These are phyloP conservation scores for rat (Rattus norvegicus) DNA, from an alignment of 2,113 vertebrate genomes.

Conservation along the genomic window DNA sequence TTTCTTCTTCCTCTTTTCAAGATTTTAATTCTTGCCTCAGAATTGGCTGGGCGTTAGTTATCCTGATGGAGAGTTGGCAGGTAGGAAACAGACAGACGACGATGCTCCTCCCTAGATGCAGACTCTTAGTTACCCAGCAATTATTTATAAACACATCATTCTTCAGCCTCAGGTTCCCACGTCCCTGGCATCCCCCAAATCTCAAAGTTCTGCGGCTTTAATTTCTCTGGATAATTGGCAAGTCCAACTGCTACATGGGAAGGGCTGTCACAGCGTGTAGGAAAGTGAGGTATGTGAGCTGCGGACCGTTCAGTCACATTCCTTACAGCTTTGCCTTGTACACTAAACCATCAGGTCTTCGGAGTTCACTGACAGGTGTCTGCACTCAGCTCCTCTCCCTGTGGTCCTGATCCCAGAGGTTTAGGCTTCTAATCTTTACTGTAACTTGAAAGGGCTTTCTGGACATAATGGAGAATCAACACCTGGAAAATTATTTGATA, in stretches of 20 bases:
- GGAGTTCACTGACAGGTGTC: background rate
- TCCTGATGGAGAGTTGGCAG: background rate
- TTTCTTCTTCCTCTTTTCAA: background rate
- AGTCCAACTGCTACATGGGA: background rate
- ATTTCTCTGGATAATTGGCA: slow-evolving; percentile 6
- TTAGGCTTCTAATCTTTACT: background rate
- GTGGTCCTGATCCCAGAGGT: background rate
- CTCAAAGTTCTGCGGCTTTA: background rate
- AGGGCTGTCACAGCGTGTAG: background rate
- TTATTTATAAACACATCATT: background rate
- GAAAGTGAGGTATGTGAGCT: too few species aligned
- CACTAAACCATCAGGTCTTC: background rate
- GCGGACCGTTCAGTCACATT: background rate
- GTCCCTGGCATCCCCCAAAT: background rate
- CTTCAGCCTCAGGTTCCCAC: background rate
- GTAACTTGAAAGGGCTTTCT: background rate
- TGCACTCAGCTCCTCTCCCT: background rate
- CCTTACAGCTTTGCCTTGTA: background rate
- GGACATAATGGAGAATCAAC: background rate
- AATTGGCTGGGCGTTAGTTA: background rate
- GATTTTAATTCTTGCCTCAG: slow-evolving; percentile 8
- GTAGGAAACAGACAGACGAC: background rate
- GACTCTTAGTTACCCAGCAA: background rate
- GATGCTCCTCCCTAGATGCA: background rate
- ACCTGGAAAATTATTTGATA: background rate